phyloP scores from a whole-genome alignment of 2,888 invertebrate genomes.

The Chymomyza amoena region DNA sequence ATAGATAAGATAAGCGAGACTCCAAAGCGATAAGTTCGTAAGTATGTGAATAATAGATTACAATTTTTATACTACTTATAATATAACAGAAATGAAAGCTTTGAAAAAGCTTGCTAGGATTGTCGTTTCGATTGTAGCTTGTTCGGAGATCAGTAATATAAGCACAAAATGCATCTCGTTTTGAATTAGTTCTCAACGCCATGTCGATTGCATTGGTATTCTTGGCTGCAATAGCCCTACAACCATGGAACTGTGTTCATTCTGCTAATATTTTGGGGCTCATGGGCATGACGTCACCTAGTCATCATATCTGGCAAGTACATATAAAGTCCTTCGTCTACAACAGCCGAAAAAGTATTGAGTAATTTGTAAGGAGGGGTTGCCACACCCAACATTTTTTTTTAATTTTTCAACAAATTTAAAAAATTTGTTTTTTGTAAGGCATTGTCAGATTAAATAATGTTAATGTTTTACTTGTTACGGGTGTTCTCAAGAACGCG shows the following conservation, averaged over 20 bases:
- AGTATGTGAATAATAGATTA: not conserved
- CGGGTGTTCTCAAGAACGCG: no score
- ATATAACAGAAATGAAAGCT: not conserved
- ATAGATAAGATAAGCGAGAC: not conserved
- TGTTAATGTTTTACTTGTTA: no score
- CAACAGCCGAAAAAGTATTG: slow-evolving; percentile 53
- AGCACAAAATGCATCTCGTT: no score
- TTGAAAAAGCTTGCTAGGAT: not conserved
- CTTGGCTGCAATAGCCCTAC: slow-evolving; percentile 49
- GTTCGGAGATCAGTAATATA: not conserved
- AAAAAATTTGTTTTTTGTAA: no score
- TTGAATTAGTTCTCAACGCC: no score
- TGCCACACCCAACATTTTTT: no score
- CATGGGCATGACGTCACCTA: slow-evolving; percentile 56
- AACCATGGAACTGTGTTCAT: no score
- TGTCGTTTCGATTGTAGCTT: not conserved
- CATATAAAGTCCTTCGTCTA: slow-evolving; percentile 29
- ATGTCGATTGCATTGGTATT: not conserved
- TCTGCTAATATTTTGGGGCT: slow-evolving; percentile 9
- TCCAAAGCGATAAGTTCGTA: not conserved
- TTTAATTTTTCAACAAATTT: no score
- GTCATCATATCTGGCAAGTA: slow-evolving; percentile 41
- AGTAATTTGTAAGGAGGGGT: no score
- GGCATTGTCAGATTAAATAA: no score
- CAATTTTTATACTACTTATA: not conserved